Percentiles rank a stretch among this genome's conserved stretches.
phyloP scores from a whole-genome alignment of 1,140 invertebrate genomes.

The Lanistes nyassanus region DNA sequence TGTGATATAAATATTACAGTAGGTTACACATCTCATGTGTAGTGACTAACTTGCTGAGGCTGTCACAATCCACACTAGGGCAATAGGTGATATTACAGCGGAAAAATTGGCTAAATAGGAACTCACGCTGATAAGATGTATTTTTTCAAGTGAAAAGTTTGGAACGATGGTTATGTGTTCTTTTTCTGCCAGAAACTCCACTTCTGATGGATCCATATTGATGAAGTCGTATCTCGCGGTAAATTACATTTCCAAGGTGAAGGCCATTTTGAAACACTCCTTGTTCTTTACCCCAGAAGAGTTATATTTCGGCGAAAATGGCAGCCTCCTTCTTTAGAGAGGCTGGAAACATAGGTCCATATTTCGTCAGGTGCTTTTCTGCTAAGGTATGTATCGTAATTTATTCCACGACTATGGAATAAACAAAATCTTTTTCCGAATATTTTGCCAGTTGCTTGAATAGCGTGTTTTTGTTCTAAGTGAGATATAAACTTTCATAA shows the following conservation, averaged over 20 bases:
- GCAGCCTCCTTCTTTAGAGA: conserved; percentile 36
- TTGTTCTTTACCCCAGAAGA: background rate
- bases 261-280: background rate
- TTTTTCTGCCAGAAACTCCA: conserved; percentile 93
- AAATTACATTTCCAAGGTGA: conserved; percentile 8
- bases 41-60: too few species aligned
- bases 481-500: too few species aligned
- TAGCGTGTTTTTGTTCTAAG: too few species aligned
- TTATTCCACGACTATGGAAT: background rate
- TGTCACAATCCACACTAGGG: too few species aligned
- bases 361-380: conserved; percentile 9
- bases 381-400: conserved; percentile 2
- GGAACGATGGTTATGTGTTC: conserved; percentile 86
- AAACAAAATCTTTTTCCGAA: too few species aligned
- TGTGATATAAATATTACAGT: too few species aligned
- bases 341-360: conserved; percentile 19
- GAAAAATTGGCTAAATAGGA: too few species aligned
- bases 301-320: conserved; percentile 20
- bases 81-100: too few species aligned
- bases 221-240: conserved; percentile 17
- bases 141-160: conserved; percentile 83
- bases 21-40: too few species aligned
- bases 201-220: conserved; percentile 76
- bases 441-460: too few species aligned
- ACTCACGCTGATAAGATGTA: conserved; percentile 71